A percentile compares a stretch with the other conserved stretches of the same genome.
phyloP scores from a whole-genome alignment of 2,113 vertebrate genomes.

The Tragelaphus buxtoni region DNA sequence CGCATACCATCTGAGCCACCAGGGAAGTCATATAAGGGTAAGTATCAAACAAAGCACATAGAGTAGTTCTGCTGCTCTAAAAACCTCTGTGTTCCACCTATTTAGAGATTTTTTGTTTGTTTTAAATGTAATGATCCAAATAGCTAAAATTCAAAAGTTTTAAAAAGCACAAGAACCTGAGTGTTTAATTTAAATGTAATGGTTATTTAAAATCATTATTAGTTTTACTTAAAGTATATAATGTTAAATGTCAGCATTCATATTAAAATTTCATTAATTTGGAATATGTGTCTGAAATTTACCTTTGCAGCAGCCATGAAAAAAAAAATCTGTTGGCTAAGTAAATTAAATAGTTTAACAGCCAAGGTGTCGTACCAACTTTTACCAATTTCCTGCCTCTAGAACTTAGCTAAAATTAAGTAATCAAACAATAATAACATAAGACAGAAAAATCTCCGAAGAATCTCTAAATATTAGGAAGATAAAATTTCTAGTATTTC shows the following conservation, averaged over 20 bases:
- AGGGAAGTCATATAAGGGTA: not conserved
- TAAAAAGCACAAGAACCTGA: not conserved
- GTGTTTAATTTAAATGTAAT: not conserved
- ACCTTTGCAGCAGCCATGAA: not conserved
- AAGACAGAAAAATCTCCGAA: not conserved
- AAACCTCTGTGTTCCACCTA: no score
- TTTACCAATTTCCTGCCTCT: not conserved
- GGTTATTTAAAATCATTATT: not conserved
- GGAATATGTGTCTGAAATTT: not conserved
- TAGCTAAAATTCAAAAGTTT: not conserved
- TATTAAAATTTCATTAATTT: not conserved
- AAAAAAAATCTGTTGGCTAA: not conserved
- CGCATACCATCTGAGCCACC: no score
- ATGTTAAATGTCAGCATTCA: not conserved
- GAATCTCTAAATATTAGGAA: not conserved
- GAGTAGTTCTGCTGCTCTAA: fast-evolving
- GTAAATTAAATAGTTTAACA: not conserved
- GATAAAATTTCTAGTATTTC: not conserved
- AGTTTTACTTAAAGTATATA: not conserved
- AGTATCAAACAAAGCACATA: fast-evolving
- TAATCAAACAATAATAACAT: not conserved
- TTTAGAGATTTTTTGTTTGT: not conserved
- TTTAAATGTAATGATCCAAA: not conserved
- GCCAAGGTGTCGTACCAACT: not conserved
- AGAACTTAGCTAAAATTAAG: not conserved